Percentiles rank a stretch among this genome's conserved stretches.
Evolutionary conservation across 2,888 invertebrate species (phyloP).

Genomic region (Mythimna loreyi): DNA sequence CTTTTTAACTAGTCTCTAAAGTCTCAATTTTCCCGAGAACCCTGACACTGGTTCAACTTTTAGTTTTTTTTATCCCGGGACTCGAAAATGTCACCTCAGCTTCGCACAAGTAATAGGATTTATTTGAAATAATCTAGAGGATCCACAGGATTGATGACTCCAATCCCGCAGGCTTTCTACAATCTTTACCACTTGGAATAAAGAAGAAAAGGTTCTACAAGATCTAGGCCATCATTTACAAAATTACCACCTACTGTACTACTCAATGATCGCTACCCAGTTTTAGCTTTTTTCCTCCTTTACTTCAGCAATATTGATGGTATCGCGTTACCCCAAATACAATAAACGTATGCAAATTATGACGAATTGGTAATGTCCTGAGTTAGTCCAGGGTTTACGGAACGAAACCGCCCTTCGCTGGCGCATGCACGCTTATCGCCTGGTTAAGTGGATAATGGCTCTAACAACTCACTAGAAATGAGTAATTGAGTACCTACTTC

Average conservation of each 20-base stretch:
- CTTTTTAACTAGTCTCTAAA: too few species aligned
- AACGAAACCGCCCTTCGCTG: neutral
- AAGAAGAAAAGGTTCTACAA: too few species aligned
- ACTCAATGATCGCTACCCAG: too few species aligned
- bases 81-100: too few species aligned
- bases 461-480: slow-evolving; percentile 7
- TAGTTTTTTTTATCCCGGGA: too few species aligned
- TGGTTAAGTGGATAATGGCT: slow-evolving; percentile 3
- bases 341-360: slow-evolving; percentile 4
- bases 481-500: neutral
- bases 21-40: too few species aligned
- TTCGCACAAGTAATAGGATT: too few species aligned
- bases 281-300: neutral
- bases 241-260: neutral
- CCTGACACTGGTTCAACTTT: too few species aligned
- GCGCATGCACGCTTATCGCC: neutral
- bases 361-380: neutral
- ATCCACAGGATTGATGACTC: too few species aligned
- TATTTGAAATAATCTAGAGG: too few species aligned
- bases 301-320: neutral
- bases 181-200: too few species aligned
- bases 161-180: too few species aligned
- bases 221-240: neutral
- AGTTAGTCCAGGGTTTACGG: neutral
- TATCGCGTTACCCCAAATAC: neutral